These are phyloP conservation scores for Meles meles DNA, from an alignment of 2,113 vertebrate species.

Conservation along the genomic window DNA sequence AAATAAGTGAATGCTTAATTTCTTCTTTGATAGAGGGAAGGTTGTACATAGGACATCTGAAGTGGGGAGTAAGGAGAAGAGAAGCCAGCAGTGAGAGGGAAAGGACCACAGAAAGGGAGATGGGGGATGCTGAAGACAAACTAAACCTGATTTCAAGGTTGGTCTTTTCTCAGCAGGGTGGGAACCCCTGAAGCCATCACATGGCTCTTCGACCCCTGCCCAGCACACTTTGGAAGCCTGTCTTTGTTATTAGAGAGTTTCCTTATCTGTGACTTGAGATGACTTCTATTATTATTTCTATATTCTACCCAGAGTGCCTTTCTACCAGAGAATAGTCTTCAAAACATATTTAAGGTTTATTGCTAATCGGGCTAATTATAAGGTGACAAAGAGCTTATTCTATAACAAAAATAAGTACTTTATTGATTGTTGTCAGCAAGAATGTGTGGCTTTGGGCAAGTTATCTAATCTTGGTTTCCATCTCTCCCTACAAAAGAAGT, in stretches of 20 bases:
- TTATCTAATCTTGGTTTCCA: neutral
- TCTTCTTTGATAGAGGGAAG: neutral
- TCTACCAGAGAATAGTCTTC: neutral
- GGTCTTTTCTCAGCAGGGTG: neutral
- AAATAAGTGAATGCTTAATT: neutral
- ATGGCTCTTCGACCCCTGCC: neutral
- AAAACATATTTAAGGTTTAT: slow-evolving; percentile 5
- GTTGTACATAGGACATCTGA: neutral
- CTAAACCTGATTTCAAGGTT: neutral
- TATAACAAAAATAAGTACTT: neutral
- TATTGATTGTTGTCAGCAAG: neutral
- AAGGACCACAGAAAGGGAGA: neutral
- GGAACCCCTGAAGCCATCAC: neutral
- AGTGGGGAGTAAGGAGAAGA: neutral
- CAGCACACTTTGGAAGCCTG: neutral
- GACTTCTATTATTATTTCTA: neutral
- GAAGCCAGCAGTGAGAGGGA: neutral
- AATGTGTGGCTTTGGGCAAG: neutral
- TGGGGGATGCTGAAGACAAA: neutral
- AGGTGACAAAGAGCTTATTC: neutral
- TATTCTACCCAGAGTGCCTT: neutral
- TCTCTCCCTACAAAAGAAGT: neutral
- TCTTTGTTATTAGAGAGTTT: neutral
- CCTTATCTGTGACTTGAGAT: neutral
- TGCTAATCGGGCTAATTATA: neutral